Conservation (phyloP, 2,797 vertebrate species). For the Girardinus metallicus region DNA sequence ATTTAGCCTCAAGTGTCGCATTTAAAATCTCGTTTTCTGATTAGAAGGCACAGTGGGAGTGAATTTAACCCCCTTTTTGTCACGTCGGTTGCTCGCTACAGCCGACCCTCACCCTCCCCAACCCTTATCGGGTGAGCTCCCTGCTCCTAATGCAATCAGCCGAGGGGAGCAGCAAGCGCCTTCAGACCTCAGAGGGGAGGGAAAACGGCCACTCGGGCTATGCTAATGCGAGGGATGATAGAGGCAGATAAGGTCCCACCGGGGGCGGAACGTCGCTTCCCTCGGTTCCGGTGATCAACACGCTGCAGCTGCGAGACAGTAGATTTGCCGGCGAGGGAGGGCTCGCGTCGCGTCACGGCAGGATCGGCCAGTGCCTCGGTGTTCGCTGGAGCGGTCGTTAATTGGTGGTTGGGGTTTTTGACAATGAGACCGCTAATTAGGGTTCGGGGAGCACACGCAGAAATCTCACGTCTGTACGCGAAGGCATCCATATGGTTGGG, state of each 20-base stretch:
- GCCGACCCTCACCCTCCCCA: not conserved
- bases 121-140: not conserved
- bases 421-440: conserved; percentile 75
- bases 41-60: conserved; percentile 24
- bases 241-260: conserved; percentile 68
- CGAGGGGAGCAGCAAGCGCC: conserved; percentile 56
- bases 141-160: conserved; percentile 53
- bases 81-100: conserved; percentile 8
- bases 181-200: conserved; percentile 48
- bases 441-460: conserved; percentile 30
- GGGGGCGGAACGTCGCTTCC: conserved; percentile 42
- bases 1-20: not conserved
- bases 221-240: conserved; percentile 71
- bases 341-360: not conserved
- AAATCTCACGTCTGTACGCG: conserved; percentile 63
- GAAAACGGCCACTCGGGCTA: conserved; percentile 68
- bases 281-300: conserved; percentile 59
- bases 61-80: conserved; percentile 50
- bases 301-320: conserved; percentile 55
- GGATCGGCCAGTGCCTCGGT: conserved; percentile 19
- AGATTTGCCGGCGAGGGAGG: conserved; percentile 10
- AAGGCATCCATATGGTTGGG: conserved; percentile 65
- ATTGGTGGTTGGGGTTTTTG: conserved; percentile 69
- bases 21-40: conserved; percentile 1
- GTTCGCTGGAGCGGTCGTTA: conserved; percentile 60